Evolutionary conservation across 2,797 vertebrate genomes (phyloP).

Genomic region (Amblyopsis hoosieri): DNA sequence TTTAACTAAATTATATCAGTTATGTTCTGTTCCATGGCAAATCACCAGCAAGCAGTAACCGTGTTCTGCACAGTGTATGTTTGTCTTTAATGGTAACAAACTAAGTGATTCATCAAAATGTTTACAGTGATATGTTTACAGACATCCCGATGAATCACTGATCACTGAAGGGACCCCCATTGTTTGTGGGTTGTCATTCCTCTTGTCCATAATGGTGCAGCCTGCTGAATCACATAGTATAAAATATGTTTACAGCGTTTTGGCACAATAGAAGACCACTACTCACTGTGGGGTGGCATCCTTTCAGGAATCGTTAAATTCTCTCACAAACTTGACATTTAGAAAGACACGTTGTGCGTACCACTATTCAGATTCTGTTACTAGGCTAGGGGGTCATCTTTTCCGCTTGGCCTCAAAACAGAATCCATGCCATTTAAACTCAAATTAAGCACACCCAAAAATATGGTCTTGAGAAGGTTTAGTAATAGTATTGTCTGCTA

Average conservation of each 20-base stretch:
- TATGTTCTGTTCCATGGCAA: no score
- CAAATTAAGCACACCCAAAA: constrained; percentile 11
- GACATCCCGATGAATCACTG: constrained; percentile 1
- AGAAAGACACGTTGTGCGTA: not conserved
- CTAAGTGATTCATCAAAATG: not conserved
- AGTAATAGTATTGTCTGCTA: no score
- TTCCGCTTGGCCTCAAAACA: not conserved
- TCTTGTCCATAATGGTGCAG: not conserved
- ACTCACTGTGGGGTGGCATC: not conserved
- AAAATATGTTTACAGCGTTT: not conserved
- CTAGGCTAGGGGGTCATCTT: not conserved
- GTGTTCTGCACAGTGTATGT: no score
- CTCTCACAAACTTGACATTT: not conserved
- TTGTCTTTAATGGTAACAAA: not conserved
- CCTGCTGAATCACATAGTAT: not conserved
- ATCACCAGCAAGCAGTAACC: no score
- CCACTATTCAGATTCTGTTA: constrained; percentile 2
- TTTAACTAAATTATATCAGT: no score
- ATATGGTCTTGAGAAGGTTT: constrained; percentile 45
- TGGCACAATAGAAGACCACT: not conserved
- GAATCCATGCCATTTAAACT: no score
- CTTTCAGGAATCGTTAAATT: not conserved
- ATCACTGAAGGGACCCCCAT: not conserved
- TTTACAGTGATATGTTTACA: not conserved
- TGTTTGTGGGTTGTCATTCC: not conserved